phyloP scores from a whole-genome alignment of 2,113 vertebrate species.

The Campylorhamphus procurvoides region DNA sequence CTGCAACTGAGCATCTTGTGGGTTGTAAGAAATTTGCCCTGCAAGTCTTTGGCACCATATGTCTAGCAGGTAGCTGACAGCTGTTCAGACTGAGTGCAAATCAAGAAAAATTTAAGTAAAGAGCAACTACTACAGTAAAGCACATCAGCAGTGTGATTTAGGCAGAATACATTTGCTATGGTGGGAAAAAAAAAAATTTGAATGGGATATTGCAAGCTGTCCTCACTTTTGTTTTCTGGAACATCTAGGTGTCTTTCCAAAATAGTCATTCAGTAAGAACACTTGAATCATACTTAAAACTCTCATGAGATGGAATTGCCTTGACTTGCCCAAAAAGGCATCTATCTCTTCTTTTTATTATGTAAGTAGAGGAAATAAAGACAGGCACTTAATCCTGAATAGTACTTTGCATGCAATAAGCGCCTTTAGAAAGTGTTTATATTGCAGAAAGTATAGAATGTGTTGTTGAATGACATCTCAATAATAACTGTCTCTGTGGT shows the following conservation, averaged over 20 bases:
- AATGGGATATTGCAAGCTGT: not conserved
- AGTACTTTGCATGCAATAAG: not conserved
- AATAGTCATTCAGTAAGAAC: not conserved
- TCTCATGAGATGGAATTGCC: not conserved
- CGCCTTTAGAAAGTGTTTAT: not conserved
- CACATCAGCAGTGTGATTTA: not conserved
- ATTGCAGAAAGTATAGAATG: not conserved
- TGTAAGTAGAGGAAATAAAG: not conserved
- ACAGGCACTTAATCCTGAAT: not conserved
- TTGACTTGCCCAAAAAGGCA: not conserved
- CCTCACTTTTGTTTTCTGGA: not conserved
- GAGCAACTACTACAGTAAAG: slow-evolving; percentile 2
- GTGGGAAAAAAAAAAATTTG: not conserved
- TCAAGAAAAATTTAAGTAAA: slow-evolving; percentile 58
- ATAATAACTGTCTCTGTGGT: not conserved
- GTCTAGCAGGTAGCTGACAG: slow-evolving; percentile 62
- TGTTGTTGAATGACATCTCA: not conserved
- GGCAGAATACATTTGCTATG: not conserved
- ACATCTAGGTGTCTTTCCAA: not conserved
- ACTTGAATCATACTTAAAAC: not conserved
- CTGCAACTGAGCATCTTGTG: slow-evolving; percentile 1
- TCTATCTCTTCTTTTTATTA: not conserved
- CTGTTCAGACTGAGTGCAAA: slow-evolving; percentile 39
- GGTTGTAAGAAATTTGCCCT: slow-evolving; percentile 30
- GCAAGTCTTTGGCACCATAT: slow-evolving; percentile 3